Conservation (phyloP, 2,888 invertebrate genomes). For the Colostygia pectinataria region DNA sequence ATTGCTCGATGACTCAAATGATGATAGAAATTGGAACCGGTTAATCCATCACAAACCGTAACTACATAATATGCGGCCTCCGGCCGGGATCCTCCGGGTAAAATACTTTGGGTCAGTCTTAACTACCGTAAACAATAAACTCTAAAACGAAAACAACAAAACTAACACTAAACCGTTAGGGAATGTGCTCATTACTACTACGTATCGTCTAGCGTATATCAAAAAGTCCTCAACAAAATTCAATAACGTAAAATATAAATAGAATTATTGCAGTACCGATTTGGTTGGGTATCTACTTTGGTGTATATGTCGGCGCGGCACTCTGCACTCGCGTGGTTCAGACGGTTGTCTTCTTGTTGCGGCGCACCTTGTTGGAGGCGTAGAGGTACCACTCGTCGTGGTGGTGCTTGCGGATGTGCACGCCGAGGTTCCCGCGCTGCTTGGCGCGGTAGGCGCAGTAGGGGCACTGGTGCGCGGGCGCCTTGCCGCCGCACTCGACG, state of each 20-base stretch:
- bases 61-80: conserved; percentile 45
- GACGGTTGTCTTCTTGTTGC: conserved; percentile 71
- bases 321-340: conserved; percentile 28
- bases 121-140: conserved; percentile 72
- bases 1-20: no score
- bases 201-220: conserved; percentile 67
- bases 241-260: conserved; percentile 65
- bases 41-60: conserved; percentile 16
- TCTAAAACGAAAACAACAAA: conserved; percentile 79
- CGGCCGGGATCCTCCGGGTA: conserved; percentile 56
- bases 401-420: conserved; percentile 92
- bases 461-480: conserved; percentile 91
- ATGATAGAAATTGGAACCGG: conserved; percentile 26
- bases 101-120: conserved; percentile 79
- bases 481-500: conserved; percentile 93
- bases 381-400: conserved; percentile 78
- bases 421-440: conserved; percentile 91
- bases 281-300: conserved; percentile 81
- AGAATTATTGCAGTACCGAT: conserved; percentile 79
- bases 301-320: conserved; percentile 42
- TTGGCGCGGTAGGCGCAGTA: conserved; percentile 91
- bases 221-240: conserved; percentile 69
- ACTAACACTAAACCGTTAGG: conserved; percentile 73
- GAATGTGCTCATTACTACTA: conserved; percentile 79
- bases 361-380: conserved; percentile 75